phyloP scores from a whole-genome alignment of 2,113 vertebrate genomes.

The Meriones unguiculatus region DNA sequence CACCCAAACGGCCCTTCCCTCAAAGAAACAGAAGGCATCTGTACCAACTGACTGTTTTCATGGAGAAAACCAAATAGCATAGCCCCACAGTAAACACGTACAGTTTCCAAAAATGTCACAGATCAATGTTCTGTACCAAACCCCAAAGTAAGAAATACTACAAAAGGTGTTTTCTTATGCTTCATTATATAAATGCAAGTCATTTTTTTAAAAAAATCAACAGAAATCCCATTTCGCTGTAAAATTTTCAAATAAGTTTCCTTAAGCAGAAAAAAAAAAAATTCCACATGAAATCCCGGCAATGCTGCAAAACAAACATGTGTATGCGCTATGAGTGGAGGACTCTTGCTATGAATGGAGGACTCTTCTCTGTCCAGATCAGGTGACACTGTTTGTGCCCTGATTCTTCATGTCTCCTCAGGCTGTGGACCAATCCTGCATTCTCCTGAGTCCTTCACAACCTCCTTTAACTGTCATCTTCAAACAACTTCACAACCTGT shows the following conservation, averaged over 20 bases:
- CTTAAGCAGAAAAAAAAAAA: not conserved
- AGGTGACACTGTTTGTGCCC: not conserved
- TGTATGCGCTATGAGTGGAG: not conserved
- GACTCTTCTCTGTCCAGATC: not conserved
- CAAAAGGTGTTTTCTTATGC: not conserved
- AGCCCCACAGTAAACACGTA: not conserved
- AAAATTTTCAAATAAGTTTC: slow-evolving; percentile 29
- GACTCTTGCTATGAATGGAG: too few species aligned
- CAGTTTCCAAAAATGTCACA: slow-evolving; percentile 23
- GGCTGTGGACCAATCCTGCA: not conserved
- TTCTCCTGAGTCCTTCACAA: not conserved
- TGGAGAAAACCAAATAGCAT: slow-evolving; percentile 32
- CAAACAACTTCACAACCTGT: not conserved
- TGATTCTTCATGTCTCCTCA: not conserved
- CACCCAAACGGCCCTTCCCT: slow-evolving; percentile 16
- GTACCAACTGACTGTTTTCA: slow-evolving; percentile 21
- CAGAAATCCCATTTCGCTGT: not conserved
- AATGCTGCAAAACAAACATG: slow-evolving; percentile 2
- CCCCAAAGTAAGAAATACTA: slow-evolving; percentile 25
- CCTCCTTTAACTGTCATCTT: not conserved
- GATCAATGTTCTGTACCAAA: slow-evolving; percentile 17
- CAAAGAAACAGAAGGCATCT: slow-evolving; percentile 45
- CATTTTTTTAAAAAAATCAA: not conserved
- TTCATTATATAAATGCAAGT: not conserved
- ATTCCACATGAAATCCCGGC: not conserved